Evolutionary conservation across 2,888 invertebrate genomes (phyloP), one percentile per base, ranked within the genome.

Genomic region (Pinctada fucata): DNA sequence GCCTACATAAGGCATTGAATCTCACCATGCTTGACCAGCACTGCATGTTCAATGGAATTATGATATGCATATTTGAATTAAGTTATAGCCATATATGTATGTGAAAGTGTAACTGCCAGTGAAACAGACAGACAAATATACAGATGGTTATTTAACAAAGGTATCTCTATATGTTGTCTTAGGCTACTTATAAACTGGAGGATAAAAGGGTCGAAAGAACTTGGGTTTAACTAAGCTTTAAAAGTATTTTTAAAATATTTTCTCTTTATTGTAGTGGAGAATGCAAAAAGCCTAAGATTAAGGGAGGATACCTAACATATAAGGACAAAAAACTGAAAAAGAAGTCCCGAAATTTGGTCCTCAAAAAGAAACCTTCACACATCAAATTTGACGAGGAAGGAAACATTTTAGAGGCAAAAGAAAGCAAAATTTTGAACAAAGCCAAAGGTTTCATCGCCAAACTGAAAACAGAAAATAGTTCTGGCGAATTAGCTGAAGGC

Each of bases 301-400:
- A 80, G 51, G 79, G 76, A 69, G 88, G 85, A 31, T 82, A 84
- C 72, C 83, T 89, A 16, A 84, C 80, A 6, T 89, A 84, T 80
- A 87, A 83, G 76, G 84, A 87, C n/a, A 88, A 79, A 78, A 82
- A 86, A 63, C 80, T 88, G 3, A 81, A 82, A 48, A 67, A 82
- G 48, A 76, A 78, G 31, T 82, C 85, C 5, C 79, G 83, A 73
- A 68, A 76, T 13, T 75, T 89, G 8, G 86, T 89, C 79, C 88
- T 75, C 82, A 87, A 45, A 79, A 86, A 82, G 80, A 82, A 81
- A 13, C 80, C 83, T 1, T 72, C 74, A 2, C 90, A 90, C 78
- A 80, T 88, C 13, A 81, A 79, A 63, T 90, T 90, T 86, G 89
- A 89, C 76, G 82, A 87, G 66, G 88, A 90, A 74, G 90, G 88